Evolutionary conservation across 2,797 vertebrate genomes (phyloP), one percentile per base, ranked within the genome.

Genomic region (Tapera naevia): DNA sequence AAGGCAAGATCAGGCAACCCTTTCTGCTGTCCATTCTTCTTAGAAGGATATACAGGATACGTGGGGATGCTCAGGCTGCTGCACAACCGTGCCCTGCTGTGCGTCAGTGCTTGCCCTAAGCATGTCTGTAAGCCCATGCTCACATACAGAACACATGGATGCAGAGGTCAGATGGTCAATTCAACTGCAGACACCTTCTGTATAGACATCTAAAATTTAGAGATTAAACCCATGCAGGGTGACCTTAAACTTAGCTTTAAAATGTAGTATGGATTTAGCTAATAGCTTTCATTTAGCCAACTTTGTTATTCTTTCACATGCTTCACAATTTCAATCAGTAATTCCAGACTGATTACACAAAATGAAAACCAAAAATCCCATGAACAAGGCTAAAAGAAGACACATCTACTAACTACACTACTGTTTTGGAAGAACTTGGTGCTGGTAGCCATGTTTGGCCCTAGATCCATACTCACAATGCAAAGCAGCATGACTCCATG

Each of bases 351-450:
- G 8, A 18, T 11, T 51, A 54, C 11, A 28, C 15, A 24, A 45
- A 74, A 66, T 10, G 39, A 14, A 51, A 69, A 60, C 11, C 16
- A 23, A 22, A 66, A n/a, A n/a, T n/a, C n/a, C n/a, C n/a, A n/a
- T n/a, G n/a, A 67, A 25, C 21, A 91, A 86, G 74, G 13, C 7
- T 17, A 50, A n/a, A 28, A 83, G 45, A 86, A 51, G 11, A 65
- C 14, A 51, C 19, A 39, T 57, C 28, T 87, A 4, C 27, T 56
- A 80, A 70, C n/a, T 66, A 69, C 23, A 70, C n/a, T 70, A 69
- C 23, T 78, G 10, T 23, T 83, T 65, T 80, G 65, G 41, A 92
- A n/a, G 82, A 94, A 93, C 88, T 89, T 35, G 28, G 93, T 32
- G 28, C 65, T 93, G 54, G 79, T 89, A 54, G 81, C 61, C 72